Percentiles rank a stretch among this genome's conserved stretches.
These are phyloP conservation scores for Hymenochirus boettgeri DNA, from an alignment of 2,113 vertebrate species.

Conservation along the genomic window DNA sequence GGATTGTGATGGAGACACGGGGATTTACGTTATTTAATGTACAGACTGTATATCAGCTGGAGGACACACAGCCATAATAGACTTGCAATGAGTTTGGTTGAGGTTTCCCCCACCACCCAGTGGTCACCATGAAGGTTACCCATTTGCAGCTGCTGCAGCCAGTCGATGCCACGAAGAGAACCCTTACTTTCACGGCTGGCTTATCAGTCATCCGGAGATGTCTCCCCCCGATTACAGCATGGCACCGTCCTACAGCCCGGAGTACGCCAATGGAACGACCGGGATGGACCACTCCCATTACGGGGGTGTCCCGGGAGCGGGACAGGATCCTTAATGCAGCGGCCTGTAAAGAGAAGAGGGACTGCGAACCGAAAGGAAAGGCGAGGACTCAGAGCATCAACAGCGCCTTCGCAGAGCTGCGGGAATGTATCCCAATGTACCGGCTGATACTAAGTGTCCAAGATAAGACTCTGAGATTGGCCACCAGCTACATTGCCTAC, in stretches of 20 bases:
- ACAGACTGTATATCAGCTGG: too few relatives aligned
- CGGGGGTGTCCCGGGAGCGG: conserved; percentile 69
- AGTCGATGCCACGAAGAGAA: conserved; percentile 89
- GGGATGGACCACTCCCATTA: conserved; percentile 84
- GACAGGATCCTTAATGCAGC: conserved; percentile 68
- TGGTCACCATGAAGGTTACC: conserved; percentile 95
- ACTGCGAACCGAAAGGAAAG: conserved; percentile 96
- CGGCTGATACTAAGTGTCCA: too few relatives aligned
- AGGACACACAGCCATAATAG: too few relatives aligned
- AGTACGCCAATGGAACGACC: conserved; percentile 80
- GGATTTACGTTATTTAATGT: too few relatives aligned
- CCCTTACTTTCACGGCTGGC: conserved; percentile 95
- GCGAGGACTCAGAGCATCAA: conserved; percentile 98
- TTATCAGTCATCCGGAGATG: conserved; percentile 93
- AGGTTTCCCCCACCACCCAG: conserved; percentile 93
- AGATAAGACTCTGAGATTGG: conserved; percentile 89
- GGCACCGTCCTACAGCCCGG: conserved; percentile 90
- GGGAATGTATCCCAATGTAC: conserved; percentile 95
- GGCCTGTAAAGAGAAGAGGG: conserved; percentile 87
- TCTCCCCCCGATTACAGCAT: conserved; percentile 91
- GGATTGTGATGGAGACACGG: too few relatives aligned
- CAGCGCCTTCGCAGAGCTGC: conserved; percentile 93
- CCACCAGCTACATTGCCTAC: conserved; percentile 98
- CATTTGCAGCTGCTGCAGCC: conserved; percentile 82
- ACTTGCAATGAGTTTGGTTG: conserved; percentile 96